Conservation (phyloP, 1,140 invertebrate genomes). For the Heliconius melpomene region DNA sequence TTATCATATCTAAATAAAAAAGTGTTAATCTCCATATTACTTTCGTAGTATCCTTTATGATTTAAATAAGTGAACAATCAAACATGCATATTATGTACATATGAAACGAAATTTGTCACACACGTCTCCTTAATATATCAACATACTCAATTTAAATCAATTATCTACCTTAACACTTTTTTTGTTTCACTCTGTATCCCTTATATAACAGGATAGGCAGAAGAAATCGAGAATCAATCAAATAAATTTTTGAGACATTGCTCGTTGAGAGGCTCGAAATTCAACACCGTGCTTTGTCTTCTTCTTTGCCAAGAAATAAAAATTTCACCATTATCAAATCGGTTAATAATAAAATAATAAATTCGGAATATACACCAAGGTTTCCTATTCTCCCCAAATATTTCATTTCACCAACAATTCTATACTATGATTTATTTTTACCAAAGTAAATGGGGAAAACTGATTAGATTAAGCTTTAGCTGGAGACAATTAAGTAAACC, state of each 20-base stretch:
- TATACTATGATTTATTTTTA: conserved; percentile 41
- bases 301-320: too few species aligned
- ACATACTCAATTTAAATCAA: too few species aligned
- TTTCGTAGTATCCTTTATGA: too few species aligned
- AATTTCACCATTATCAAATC: neutral
- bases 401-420: conserved; percentile 30
- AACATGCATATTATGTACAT: too few species aligned
- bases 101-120: too few species aligned
- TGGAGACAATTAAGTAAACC: conserved; percentile 40
- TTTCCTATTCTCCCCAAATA: neutral
- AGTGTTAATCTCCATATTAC: too few species aligned
- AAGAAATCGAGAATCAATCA: neutral
- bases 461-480: conserved; percentile 32
- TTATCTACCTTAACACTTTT: too few species aligned
- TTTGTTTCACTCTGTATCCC: too few species aligned
- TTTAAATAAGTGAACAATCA: too few species aligned
- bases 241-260: neutral
- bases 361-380: too few species aligned
- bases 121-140: too few species aligned
- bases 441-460: conserved; percentile 32
- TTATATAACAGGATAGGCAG: neutral
- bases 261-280: neutral
- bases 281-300: neutral
- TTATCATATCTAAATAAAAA: too few species aligned
- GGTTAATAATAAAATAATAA: neutral